Evolutionary conservation across 2,113 vertebrate genomes (phyloP).

Genomic region (Oryctolagus cuniculus): DNA sequence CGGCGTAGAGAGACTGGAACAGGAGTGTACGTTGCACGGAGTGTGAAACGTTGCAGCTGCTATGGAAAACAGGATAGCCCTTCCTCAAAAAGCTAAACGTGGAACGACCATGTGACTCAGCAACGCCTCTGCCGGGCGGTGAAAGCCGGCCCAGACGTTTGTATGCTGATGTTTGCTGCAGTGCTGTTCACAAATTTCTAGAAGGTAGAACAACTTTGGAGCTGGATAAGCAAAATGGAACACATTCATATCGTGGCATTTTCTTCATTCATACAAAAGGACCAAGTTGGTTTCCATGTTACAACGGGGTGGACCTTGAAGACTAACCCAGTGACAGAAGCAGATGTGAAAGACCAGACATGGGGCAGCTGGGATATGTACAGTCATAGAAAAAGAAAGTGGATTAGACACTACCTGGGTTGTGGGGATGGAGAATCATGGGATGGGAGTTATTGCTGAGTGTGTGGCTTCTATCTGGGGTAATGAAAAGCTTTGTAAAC

Average conservation of each 20-base stretch:
- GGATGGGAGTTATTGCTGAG: too few species aligned
- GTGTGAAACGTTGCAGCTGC: not conserved
- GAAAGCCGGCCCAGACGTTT: not conserved
- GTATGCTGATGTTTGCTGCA: not conserved
- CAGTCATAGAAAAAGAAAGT: not conserved
- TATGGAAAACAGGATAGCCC: not conserved
- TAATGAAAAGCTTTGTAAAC: not conserved
- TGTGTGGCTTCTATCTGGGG: not conserved
- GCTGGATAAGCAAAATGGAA: not conserved
- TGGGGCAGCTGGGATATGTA: not conserved
- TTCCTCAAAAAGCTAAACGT: constrained; percentile 14
- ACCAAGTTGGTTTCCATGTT: not conserved
- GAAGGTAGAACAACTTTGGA: not conserved
- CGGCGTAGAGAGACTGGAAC: not conserved
- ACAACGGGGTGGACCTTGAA: not conserved
- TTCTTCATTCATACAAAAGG: not conserved
- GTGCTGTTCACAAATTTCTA: not conserved
- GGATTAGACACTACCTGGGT: too few species aligned
- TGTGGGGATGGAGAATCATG: not conserved
- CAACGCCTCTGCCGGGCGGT: not conserved
- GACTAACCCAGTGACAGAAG: not conserved
- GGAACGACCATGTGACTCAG: not conserved
- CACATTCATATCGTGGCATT: not conserved
- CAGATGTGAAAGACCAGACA: not conserved
- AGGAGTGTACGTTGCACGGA: not conserved